Evolutionary conservation across 2,888 invertebrate genomes (phyloP), one percentile per base, ranked within the genome.

Genomic region (Ctena decussata): DNA sequence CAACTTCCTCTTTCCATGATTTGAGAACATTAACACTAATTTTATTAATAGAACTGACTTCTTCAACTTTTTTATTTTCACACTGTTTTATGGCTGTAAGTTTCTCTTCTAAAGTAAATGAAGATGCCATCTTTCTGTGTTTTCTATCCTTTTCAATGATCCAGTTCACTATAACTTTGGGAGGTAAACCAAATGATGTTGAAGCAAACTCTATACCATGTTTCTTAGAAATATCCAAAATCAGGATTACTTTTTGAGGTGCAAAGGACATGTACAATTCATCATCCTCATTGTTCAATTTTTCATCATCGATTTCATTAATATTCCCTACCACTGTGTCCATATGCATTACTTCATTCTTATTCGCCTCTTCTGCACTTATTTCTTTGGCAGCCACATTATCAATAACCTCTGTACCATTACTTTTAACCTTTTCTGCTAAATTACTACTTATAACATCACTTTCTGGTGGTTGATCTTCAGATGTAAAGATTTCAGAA

Each of bases 131-230:
- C 70, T 77, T 85, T 60, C 88, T 79, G 30, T 86, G 88, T 57
- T 88, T 88, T 44, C 88, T 72, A 46, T 88, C 88, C 77, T 88
- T 88, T 65, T 86, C 86, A n/a, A 88, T 84, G 18, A 86, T 86
- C 88, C 88, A 88, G 18, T 88, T 88, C 0, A 88, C 84, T 65
- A 88, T 88, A 15, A 84, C 84, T 27, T 80, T 65, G 6, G 79
- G 73, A n/a, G 88, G 85, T 12, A 88, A 70, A 30, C 84, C 88
- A 82, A 88, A 88, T 5, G 88, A 88, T 30, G 88, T 80, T n/a
- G 84, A 85, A 15, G 88, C 88, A 84, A 88, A 88, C 39, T 84
- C 85, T 18, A 88, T 84, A 8, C 88, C 88, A 82, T 88, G 88
- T 53, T 86, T 85, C 71, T 84, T 88, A 11, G 88, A 84, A 30